These are phyloP conservation scores for Palythoa caribaeorum DNA, from an alignment of 92 coral and sea anemone genomes.

Conservation along the genomic window DNA sequence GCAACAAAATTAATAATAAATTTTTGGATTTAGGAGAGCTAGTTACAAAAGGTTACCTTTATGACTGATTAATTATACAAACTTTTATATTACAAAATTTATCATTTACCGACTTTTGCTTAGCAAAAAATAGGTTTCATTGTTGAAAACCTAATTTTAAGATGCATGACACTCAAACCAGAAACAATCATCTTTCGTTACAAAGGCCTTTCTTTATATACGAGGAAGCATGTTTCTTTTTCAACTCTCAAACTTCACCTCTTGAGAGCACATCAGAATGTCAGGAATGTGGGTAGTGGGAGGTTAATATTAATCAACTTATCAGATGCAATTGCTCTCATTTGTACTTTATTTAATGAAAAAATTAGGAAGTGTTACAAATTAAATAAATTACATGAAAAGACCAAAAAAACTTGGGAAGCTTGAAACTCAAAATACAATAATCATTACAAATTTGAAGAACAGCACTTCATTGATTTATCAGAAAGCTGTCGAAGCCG, in stretches of 20 bases:
- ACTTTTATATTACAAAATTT: constrained; percentile 10
- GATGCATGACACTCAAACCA: constrained; percentile 15
- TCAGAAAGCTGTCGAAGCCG: constrained; percentile 14
- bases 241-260: constrained; percentile 8
- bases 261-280: neutral
- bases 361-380: constrained; percentile 6
- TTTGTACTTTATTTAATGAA: constrained; percentile 7
- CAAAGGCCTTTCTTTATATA: constrained; percentile 9
- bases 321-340: constrained; percentile 11
- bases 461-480: constrained; percentile 15
- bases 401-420: constrained; percentile 1
- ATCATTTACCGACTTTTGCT: constrained; percentile 10
- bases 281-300: constrained; percentile 11
- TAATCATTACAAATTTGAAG: constrained; percentile 5
- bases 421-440: constrained; percentile 7
- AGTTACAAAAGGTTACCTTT: constrained; percentile 9
- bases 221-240: constrained; percentile 5
- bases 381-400: constrained; percentile 10
- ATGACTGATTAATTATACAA: constrained; percentile 11
- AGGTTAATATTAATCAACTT: constrained; percentile 1
- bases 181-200: constrained; percentile 13
- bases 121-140: constrained; percentile 12
- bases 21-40: constrained; percentile 14
- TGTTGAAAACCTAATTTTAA: constrained; percentile 8
- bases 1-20: constrained; percentile 11